Base-by-base conservation (phyloP, 2,113 vertebrate species). In the Struthio camelus region DNA sequence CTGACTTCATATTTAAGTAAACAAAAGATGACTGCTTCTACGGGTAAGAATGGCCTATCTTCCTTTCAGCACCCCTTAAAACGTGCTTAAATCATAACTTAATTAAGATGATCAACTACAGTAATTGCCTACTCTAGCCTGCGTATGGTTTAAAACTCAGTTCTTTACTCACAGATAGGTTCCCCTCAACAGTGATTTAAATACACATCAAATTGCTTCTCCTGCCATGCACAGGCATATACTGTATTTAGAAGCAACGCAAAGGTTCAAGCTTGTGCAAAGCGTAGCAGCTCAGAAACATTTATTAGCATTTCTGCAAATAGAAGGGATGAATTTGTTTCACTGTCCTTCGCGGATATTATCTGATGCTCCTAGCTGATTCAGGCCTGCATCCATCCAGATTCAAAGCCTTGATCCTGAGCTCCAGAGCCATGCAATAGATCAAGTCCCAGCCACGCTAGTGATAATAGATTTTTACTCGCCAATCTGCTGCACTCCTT, bases 181-280 rank as follows among this genome's bases (percentile, higher is more conserved):
- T 53, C 9, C 23, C 36, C 44, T 24, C 6, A 1, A 2, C 11
- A 25, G 54, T 64, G 27, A 48, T 65, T 48, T 61, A 36, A 42
- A 59, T 11, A 38, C 1, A 48, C 27, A 64, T 48, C 38, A 12
- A 1, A 22, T 0, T 42, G 51, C 32, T 46, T 48, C 79, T 70
- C 59, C 82, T 71, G 50, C 32, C 70, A 53, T 2, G 14, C 0
- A 11, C 0, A 69, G 58, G 28, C 34, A 78, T 6, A 30, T 12
- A 5, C 28, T 32, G 15, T 24, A 51, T 15, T 23, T 17, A 18
- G 34, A 76, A 81, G 14, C 23, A 64, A 51, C 1, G 13, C 11
- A 62, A 34, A 84, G 6, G 23, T 6, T 69, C 54, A 51, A 66
- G 36, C 14, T 75, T 23, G 13, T 50, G 56, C 69, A 40, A 67